Evolutionary conservation across 2,888 invertebrate species (phyloP).

Genomic region (Rhyacophila evoluta): DNA sequence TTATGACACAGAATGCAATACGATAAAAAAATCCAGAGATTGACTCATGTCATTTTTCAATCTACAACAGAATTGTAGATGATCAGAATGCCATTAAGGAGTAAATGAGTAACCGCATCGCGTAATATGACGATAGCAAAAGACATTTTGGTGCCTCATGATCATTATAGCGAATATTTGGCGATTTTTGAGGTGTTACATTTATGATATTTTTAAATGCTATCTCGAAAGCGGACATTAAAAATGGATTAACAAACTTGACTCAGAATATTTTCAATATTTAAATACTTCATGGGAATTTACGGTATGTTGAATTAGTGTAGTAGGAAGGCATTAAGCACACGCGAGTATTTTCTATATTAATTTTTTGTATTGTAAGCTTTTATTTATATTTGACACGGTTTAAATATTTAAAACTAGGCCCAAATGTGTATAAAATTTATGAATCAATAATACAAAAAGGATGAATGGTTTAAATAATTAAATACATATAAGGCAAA

Average conservation of each 20-base stretch:
- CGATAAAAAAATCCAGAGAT: not conserved
- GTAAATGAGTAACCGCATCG: not conserved
- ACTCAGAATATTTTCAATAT: not conserved
- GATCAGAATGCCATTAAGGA: not conserved
- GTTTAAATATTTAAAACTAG: too few species aligned
- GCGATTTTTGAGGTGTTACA: not conserved
- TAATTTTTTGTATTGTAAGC: too few species aligned
- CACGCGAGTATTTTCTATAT: too few species aligned
- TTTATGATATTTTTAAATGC: not conserved
- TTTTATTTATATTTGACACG: too few species aligned
- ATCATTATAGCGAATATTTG: not conserved
- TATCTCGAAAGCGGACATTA: not conserved
- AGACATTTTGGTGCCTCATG: not conserved
- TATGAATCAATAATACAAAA: too few species aligned
- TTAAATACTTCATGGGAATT: not conserved
- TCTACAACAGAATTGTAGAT: too few species aligned
- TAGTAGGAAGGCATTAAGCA: not conserved
- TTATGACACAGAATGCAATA: not conserved
- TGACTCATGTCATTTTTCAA: too few species aligned
- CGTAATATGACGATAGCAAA: not conserved
- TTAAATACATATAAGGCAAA: too few species aligned
- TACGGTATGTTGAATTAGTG: not conserved
- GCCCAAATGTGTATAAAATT: too few species aligned
- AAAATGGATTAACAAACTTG: not conserved
- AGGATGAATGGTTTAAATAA: too few species aligned